Conservation (phyloP, 2,113 vertebrate genomes). For the Lagenorhynchus albirostris region DNA sequence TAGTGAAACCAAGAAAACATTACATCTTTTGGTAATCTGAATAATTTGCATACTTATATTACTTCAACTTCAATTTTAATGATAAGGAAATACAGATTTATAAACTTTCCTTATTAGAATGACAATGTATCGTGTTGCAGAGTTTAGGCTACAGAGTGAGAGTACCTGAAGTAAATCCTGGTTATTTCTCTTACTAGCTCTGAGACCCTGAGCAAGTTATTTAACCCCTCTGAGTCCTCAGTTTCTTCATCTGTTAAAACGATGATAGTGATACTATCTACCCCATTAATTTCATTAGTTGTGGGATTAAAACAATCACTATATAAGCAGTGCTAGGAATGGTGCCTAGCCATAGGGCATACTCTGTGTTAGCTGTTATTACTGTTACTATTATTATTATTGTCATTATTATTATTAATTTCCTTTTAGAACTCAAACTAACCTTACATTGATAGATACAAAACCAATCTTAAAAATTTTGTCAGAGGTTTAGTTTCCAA, state of each 20-base stretch:
- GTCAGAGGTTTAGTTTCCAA: neutral
- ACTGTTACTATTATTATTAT: neutral
- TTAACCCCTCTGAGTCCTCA: neutral
- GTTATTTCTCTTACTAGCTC: neutral
- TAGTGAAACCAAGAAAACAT: neutral
- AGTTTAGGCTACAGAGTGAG: rapidly evolving
- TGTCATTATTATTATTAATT: neutral
- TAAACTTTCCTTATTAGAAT: neutral
- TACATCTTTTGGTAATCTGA: neutral
- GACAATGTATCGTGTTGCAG: rapidly evolving
- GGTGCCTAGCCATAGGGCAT: neutral
- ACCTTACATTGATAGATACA: neutral
- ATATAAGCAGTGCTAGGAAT: neutral
- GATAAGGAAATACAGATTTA: neutral
- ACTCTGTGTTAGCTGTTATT: neutral
- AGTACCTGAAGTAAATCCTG: neutral
- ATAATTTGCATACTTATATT: neutral
- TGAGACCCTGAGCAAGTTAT: neutral
- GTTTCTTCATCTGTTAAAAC: neutral
- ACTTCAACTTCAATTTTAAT: neutral
- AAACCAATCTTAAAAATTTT: neutral
- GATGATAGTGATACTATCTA: neutral
- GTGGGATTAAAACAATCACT: neutral
- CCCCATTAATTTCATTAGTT: neutral
- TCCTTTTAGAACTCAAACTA: neutral